Evolutionary conservation across 2,888 invertebrate species (phyloP), one percentile per base, ranked within the genome.

Genomic region (Thera obeliscata): DNA sequence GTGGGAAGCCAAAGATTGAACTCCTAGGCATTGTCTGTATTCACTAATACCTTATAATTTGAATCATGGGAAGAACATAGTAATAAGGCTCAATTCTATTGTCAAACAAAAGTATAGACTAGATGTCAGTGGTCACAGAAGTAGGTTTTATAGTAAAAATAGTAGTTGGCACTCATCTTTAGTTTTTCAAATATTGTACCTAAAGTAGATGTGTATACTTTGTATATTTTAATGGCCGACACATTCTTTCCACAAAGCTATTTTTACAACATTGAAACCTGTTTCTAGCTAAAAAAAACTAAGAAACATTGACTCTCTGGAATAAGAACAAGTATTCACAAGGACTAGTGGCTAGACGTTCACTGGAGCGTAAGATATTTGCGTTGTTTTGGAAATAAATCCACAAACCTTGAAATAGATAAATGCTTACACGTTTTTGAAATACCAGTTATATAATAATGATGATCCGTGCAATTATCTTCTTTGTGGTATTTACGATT

Each of bases 391-490:
- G 41, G 36, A 55, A 62, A 46, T 49, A 60, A 61, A 50, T 57
- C 38, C 49, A 46, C 61, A 52, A 66, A 59, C 65, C 69, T 69
- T 66, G 65, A 66, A 69, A 56, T 59, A 62, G 33, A 61, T 64
- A 50, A n/a, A 36, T 12, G 7, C 1, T 7, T 41, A 33, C 49
- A 46, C 49, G 50, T 57, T 61, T 64, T 68, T 59, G 43, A 59
- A 62, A 65, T 62, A 65, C 62, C 36, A 4, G 5, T 5, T 43
- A 43, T 8, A 43, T 41, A 66, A 65, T 66, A 60, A 57, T 35
- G n/a, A 72, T 72, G 72, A 8, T 65, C 48, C 61, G 55, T 49
- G 61, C 50, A 61, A 64, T 72, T 58, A 56, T 66, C 52, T 48
- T 59, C 43, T 66, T 65, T 64, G 65, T 33, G 67, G 65, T 67